Percentiles rank a stretch among this genome's conserved stretches.
Evolutionary conservation across 2,797 vertebrate species (phyloP).

Genomic region (Heterohyrax brucei): DNA sequence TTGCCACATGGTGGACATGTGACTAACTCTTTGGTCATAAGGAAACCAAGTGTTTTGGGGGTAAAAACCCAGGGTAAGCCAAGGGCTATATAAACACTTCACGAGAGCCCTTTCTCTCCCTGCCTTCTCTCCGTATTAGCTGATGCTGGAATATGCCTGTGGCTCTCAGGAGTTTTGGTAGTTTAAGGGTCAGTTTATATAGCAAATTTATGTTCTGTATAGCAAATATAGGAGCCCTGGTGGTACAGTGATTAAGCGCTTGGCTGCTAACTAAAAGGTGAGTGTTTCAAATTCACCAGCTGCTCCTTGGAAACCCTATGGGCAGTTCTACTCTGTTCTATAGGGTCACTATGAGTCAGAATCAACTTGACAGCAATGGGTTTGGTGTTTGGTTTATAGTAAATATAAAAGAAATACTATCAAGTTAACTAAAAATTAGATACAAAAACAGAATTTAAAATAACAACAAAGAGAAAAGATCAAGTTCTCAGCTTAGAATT

Average conservation of each 20-base stretch:
- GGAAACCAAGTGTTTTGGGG: slow-evolving; percentile 24
- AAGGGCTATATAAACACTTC: not conserved
- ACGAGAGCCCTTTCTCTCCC: not conserved
- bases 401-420: slow-evolving; percentile 21
- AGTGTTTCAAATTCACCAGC: too few species aligned
- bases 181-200: not conserved
- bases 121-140: slow-evolving; percentile 3
- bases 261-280: too few species aligned
- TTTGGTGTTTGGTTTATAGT: too few species aligned
- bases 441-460: not conserved
- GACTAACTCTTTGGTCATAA: slow-evolving; percentile 7
- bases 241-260: too few species aligned
- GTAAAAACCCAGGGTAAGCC: slow-evolving; percentile 17
- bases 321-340: too few species aligned
- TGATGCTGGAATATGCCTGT: not conserved
- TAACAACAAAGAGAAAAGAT: not conserved
- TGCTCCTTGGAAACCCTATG: too few species aligned
- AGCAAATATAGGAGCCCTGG: too few species aligned
- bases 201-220: too few species aligned
- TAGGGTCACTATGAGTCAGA: too few species aligned
- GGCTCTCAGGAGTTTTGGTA: not conserved
- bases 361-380: too few species aligned
- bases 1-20: not conserved
- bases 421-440: slow-evolving; percentile 19
- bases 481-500: not conserved